A percentile compares a stretch with the other conserved stretches of the same genome.
phyloP scores from a whole-genome alignment of 2,797 vertebrate species.

The Pagetopsis macropterus region DNA sequence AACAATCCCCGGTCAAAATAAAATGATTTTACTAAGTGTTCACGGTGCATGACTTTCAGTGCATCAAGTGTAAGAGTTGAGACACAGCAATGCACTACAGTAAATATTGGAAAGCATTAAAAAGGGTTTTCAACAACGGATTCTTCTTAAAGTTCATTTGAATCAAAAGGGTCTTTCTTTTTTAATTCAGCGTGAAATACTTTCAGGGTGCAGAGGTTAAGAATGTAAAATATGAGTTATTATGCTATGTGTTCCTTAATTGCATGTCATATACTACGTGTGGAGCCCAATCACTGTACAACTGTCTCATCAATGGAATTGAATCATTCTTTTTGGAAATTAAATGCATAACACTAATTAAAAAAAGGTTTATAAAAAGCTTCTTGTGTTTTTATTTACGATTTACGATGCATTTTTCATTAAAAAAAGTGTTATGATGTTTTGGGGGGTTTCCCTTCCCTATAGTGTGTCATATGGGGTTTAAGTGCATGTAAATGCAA shows the following conservation, averaged over 20 bases:
- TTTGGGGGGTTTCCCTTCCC: too few relatives aligned
- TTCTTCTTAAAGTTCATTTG: conserved; percentile 6
- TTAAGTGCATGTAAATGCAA: too few relatives aligned
- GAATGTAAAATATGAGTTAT: conserved; percentile 75
- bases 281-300: conserved; percentile 83
- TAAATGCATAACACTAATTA: conserved; percentile 71
- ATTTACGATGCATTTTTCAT: background rate
- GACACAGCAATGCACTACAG: background rate
- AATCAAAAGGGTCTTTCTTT: conserved; percentile 44
- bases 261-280: conserved; percentile 82
- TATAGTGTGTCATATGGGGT: too few relatives aligned
- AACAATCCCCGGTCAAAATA: too few relatives aligned
- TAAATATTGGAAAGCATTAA: background rate
- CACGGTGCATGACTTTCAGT: too few relatives aligned
- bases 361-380: conserved; percentile 71
- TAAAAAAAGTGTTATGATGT: too few relatives aligned
- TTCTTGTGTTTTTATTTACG: conserved; percentile 1
- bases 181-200: conserved; percentile 65
- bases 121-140: background rate
- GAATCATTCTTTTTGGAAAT: conserved; percentile 76
- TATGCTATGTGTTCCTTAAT: conserved; percentile 63
- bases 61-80: too few relatives aligned
- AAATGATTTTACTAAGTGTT: too few relatives aligned
- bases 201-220: conserved; percentile 71
- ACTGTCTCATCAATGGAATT: conserved; percentile 72